Conservation (phyloP, 2,888 invertebrate genomes). For the Meghimatium bilineatum region DNA sequence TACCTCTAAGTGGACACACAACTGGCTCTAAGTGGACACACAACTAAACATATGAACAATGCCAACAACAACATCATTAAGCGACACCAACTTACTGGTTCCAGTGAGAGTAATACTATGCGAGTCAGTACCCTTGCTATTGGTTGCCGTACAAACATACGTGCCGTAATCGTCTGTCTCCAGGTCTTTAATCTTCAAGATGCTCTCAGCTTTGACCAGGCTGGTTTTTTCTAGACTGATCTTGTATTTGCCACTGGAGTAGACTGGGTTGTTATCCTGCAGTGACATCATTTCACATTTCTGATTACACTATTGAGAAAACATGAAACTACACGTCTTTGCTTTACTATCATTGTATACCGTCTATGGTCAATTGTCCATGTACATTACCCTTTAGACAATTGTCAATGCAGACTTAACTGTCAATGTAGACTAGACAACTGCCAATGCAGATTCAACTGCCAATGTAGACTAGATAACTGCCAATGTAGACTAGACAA, state of each 20-base stretch:
- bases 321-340: too few relatives aligned
- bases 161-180: slow-evolving; percentile 90
- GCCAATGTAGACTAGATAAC: too few relatives aligned
- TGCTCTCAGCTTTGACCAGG: slow-evolving; percentile 82
- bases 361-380: too few relatives aligned
- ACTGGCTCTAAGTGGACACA: too few relatives aligned
- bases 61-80: not conserved
- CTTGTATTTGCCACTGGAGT: slow-evolving; percentile 56
- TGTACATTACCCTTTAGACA: too few relatives aligned
- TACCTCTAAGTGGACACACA: too few relatives aligned
- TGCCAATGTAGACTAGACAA: too few relatives aligned
- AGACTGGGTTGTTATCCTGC: slow-evolving; percentile 58
- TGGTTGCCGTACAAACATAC: slow-evolving; percentile 92
- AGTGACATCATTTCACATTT: not conserved
- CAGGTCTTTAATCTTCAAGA: slow-evolving; percentile 88
- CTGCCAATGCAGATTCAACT: too few relatives aligned
- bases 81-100: slow-evolving; percentile 82
- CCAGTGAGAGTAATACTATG: slow-evolving; percentile 88
- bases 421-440: too few relatives aligned
- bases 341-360: too few relatives aligned
- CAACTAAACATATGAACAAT: not conserved
- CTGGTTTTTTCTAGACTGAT: slow-evolving; percentile 48
- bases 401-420: too few relatives aligned
- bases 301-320: too few relatives aligned
- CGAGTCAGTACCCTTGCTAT: slow-evolving; percentile 89